Evolutionary conservation across 2,888 invertebrate genomes (phyloP).

Genomic region (Spodoptera picta): DNA sequence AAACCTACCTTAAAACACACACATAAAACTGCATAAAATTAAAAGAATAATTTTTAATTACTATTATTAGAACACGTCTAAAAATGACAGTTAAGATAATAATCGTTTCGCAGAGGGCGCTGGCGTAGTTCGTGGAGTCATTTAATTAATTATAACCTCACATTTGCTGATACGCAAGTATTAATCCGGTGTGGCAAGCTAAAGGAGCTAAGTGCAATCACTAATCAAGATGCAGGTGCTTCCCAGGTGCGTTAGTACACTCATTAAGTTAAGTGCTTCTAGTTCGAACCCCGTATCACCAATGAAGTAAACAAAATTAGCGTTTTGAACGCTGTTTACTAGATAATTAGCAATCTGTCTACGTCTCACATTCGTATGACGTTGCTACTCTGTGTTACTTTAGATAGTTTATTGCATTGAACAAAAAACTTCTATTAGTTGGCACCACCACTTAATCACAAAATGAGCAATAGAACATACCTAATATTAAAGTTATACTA

Average conservation of each 20-base stretch:
- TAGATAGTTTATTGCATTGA: no score
- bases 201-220: slow-evolving; percentile 79
- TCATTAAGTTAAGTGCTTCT: slow-evolving; percentile 75
- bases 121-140: slow-evolving; percentile 63
- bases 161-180: slow-evolving; percentile 75
- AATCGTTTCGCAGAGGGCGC: slow-evolving; percentile 59
- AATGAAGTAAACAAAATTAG: slow-evolving; percentile 67
- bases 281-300: slow-evolving; percentile 63
- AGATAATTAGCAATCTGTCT: slow-evolving; percentile 56
- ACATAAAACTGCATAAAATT: slow-evolving; percentile 32
- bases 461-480: no score
- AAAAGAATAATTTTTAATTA: slow-evolving; percentile 46
- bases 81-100: slow-evolving; percentile 68
- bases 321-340: slow-evolving; percentile 58
- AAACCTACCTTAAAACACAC: slow-evolving; percentile 2
- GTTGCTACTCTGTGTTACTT: no score
- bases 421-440: no score
- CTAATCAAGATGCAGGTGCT: slow-evolving; percentile 85
- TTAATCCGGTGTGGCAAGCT: slow-evolving; percentile 77
- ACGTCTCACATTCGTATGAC: slow-evolving; percentile 37
- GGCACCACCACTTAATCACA: no score
- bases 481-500: no score
- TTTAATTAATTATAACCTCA: slow-evolving; percentile 82
- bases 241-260: slow-evolving; percentile 74
- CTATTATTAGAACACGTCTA: slow-evolving; percentile 59